Evolutionary conservation across 2,888 invertebrate genomes (phyloP).

Genomic region (Cantharis flavilabris): DNA sequence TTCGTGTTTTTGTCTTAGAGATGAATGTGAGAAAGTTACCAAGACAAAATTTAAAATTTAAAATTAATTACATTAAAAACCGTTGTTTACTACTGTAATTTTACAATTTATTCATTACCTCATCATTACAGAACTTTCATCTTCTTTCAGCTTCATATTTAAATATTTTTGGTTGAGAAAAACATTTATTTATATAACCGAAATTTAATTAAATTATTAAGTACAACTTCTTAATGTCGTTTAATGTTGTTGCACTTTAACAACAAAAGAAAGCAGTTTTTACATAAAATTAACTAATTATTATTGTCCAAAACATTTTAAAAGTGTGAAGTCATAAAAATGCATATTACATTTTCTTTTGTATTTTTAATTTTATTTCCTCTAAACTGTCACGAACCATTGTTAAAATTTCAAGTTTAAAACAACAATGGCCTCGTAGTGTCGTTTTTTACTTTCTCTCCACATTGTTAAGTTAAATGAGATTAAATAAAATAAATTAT

Average conservation of each 20-base stretch:
- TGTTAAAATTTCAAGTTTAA: not conserved
- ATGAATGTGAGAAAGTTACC: not conserved
- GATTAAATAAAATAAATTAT: not conserved
- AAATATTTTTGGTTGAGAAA: not conserved
- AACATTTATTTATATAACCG: not conserved
- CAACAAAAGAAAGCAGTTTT: not conserved
- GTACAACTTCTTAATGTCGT: not conserved
- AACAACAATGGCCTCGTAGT: not conserved
- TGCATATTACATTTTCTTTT: not conserved
- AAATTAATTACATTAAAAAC: not conserved
- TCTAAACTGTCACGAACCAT: not conserved
- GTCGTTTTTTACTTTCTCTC: not conserved
- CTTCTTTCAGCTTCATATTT: not conserved
- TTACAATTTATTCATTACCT: not conserved
- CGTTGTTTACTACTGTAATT: not conserved
- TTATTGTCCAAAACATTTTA: not conserved
- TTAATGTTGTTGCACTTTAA: not conserved
- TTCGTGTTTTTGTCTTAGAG: not conserved
- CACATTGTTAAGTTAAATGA: not conserved
- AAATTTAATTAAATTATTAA: not conserved
- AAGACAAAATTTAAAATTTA: not conserved
- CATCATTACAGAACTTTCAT: not conserved
- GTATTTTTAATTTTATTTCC: not conserved
- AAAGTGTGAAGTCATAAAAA: not conserved
- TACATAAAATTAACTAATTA: not conserved